Conservation (phyloP, 2,888 invertebrate species). For the Nebria brevicollis region DNA sequence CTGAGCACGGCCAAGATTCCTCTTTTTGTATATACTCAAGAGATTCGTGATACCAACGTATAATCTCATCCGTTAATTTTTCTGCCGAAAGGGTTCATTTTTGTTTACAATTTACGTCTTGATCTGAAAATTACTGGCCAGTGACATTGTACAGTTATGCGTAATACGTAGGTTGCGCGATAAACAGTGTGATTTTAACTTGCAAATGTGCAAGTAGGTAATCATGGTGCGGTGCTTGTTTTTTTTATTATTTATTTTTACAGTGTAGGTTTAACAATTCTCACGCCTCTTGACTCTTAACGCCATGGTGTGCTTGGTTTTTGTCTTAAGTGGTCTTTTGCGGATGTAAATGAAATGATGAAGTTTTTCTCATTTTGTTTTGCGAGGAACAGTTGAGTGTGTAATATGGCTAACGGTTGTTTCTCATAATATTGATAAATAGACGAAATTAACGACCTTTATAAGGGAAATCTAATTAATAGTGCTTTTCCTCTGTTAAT, state of each 20-base stretch:
- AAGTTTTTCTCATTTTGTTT: neutral
- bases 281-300: neutral
- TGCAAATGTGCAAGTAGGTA: neutral
- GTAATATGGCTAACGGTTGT: neutral
- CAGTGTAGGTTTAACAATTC: neutral
- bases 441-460: neutral
- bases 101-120: slow-evolving; percentile 19
- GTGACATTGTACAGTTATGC: slow-evolving; percentile 27
- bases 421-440: neutral
- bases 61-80: slow-evolving; percentile 39
- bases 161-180: slow-evolving; percentile 8
- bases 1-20: slow-evolving; percentile 23
- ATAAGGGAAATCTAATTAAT: neutral
- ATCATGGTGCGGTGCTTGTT: neutral
- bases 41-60: slow-evolving; percentile 20
- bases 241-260: neutral
- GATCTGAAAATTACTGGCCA: slow-evolving; percentile 27
- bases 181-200: slow-evolving; percentile 3
- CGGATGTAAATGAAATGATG: neutral
- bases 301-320: neutral
- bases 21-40: slow-evolving; percentile 25
- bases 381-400: neutral
- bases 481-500: neutral
- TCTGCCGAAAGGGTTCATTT: slow-evolving; percentile 20
- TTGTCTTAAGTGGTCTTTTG: neutral